Evolutionary conservation across 2,797 vertebrate genomes (phyloP).

Genomic region (Phataginus tricuspis): DNA sequence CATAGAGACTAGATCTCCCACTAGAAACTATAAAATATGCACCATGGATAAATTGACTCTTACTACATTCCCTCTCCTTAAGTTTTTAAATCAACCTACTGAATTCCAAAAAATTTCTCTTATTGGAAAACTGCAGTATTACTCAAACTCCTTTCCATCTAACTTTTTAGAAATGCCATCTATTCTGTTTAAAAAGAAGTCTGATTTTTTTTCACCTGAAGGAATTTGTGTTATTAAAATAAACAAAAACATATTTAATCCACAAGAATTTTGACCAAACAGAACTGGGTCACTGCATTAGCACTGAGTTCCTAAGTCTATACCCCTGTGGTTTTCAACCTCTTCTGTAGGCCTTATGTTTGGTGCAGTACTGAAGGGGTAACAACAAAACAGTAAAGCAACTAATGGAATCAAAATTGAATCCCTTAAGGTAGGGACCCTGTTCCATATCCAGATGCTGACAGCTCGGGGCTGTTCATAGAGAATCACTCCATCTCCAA

Average conservation of each 20-base stretch:
- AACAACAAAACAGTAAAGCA: neutral
- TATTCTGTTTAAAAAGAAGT: neutral
- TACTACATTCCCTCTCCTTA: neutral
- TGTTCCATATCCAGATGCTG: neutral
- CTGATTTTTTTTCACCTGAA: conserved; percentile 4
- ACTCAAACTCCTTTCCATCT: neutral
- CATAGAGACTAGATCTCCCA: neutral
- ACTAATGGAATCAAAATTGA: neutral
- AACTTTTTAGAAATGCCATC: conserved; percentile 26
- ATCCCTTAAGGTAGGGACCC: neutral
- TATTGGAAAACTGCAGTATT: conserved; percentile 1
- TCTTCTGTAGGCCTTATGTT: neutral
- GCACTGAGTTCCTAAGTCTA: neutral
- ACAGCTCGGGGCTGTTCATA: neutral
- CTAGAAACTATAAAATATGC: conserved; percentile 13
- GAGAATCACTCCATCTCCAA: neutral
- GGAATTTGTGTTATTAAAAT: conserved; percentile 26
- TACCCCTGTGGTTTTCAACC: neutral
- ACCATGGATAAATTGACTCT: neutral
- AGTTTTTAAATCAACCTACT: neutral
- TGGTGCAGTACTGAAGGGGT: neutral
- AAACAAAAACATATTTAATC: conserved; percentile 34
- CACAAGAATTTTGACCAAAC: conserved; percentile 4
- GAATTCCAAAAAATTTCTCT: neutral
- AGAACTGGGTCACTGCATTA: conserved; percentile 2